These are phyloP conservation scores for Stichodactyla helianthus DNA, from an alignment of 64 coral and sea anemone species.

Conservation along the genomic window DNA sequence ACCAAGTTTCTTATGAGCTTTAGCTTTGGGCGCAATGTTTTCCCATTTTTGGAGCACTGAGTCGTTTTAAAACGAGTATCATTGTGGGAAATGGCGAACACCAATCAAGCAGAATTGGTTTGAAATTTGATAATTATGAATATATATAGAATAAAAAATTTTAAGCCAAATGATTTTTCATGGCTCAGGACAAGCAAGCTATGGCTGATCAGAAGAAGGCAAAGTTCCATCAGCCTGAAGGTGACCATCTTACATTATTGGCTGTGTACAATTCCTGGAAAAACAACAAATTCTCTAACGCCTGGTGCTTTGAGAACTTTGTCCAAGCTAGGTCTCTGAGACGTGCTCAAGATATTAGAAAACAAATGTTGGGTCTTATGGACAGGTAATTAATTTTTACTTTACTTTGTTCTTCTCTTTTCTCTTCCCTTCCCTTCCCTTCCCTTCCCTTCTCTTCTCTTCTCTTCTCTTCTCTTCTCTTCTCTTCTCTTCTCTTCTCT, in stretches of 20 bases:
- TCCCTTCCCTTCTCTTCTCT: too few relatives aligned
- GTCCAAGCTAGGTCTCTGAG: constrained; percentile 97
- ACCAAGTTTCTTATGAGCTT: too few relatives aligned
- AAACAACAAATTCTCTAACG: constrained; percentile 98
- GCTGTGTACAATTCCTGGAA: constrained; percentile 99
- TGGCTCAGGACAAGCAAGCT: constrained; percentile 92
- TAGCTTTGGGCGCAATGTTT: too few relatives aligned
- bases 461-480: too few relatives aligned
- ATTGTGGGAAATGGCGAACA: too few relatives aligned
- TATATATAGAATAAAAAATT: too few relatives aligned
- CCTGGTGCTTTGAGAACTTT: constrained; percentile 99
- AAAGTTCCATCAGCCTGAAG: constrained; percentile 95
- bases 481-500: too few relatives aligned
- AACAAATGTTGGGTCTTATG: constrained; percentile 99
- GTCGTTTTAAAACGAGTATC: too few relatives aligned
- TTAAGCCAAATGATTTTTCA: background rate
- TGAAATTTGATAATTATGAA: too few relatives aligned
- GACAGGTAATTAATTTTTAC: constrained; percentile 58
- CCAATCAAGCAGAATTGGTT: too few relatives aligned
- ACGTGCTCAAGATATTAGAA: constrained; percentile 94
- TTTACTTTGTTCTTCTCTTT: background rate
- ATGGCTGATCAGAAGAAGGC: constrained; percentile 98
- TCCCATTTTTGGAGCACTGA: too few relatives aligned
- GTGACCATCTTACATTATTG: constrained; percentile 88
- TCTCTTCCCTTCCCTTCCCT: background rate